Evolutionary conservation across 2,797 vertebrate species (phyloP).

Genomic region (Leptatherina wallacei): DNA sequence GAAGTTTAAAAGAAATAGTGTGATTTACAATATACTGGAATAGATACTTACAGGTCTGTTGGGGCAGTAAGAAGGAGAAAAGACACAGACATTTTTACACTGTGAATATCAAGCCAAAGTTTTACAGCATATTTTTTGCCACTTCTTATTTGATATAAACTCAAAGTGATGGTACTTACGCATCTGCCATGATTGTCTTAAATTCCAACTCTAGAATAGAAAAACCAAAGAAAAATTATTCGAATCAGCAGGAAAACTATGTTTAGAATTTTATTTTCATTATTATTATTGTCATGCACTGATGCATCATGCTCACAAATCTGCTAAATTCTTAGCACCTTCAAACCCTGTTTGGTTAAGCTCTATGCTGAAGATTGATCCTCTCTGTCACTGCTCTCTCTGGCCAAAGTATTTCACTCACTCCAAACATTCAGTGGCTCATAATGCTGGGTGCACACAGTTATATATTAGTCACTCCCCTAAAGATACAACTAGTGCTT

Average conservation of each 20-base stretch:
- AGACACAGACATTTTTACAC: constrained; percentile 3
- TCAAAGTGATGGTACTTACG: constrained; percentile 61
- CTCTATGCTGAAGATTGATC: constrained; percentile 17
- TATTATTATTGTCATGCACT: background rate
- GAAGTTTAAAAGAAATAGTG: background rate
- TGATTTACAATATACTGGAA: background rate
- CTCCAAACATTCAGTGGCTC: constrained; percentile 25
- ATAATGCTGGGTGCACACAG: constrained; percentile 21
- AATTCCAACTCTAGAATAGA: constrained; percentile 19
- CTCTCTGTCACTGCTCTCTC: background rate
- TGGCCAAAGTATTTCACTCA: constrained; percentile 32
- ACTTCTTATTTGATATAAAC: background rate
- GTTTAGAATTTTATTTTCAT: background rate
- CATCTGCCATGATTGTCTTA: constrained; percentile 64
- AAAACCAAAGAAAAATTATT: constrained; percentile 2
- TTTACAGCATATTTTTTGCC: background rate
- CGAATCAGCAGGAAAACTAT: background rate
- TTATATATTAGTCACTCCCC: constrained; percentile 31
- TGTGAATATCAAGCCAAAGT: background rate
- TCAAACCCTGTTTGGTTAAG: constrained; percentile 19
- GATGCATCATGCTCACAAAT: background rate
- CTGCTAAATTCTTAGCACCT: background rate
- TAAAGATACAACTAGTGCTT: background rate
- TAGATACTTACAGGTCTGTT: constrained; percentile 67
- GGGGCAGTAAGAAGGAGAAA: constrained; percentile 12